These are phyloP conservation scores for Rattus rattus DNA, from an alignment of 2,113 vertebrate species.

Conservation along the genomic window DNA sequence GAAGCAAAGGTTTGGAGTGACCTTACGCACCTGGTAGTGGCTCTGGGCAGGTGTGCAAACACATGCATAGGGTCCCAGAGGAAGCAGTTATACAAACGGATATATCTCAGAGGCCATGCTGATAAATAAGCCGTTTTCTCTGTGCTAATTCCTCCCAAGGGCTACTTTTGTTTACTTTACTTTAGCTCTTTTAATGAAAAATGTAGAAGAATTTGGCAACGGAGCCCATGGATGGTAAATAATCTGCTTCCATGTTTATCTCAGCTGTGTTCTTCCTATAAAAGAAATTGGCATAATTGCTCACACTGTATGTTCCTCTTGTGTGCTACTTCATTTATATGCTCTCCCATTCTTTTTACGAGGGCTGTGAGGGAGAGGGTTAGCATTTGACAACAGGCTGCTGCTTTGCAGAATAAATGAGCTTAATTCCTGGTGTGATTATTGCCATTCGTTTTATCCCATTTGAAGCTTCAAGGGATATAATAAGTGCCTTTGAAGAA, in stretches of 20 bases:
- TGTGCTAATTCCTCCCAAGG: slow-evolving; percentile 47
- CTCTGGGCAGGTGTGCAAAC: too few species aligned
- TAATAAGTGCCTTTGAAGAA: slow-evolving; percentile 55
- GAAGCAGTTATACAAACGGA: background rate
- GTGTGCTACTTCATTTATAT: slow-evolving; percentile 73
- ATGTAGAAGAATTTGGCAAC: slow-evolving; percentile 67
- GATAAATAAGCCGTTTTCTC: slow-evolving; percentile 19
- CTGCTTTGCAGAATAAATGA: slow-evolving; percentile 76
- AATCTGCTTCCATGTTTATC: slow-evolving; percentile 68
- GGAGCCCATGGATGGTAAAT: slow-evolving; percentile 50
- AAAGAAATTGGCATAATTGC: slow-evolving; percentile 64
- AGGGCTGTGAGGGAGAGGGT: slow-evolving; percentile 52
- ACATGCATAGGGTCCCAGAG: background rate
- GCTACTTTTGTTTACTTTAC: slow-evolving; percentile 73
- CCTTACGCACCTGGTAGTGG: fast-evolving
- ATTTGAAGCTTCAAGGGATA: slow-evolving; percentile 67
- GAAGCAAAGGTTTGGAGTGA: background rate
- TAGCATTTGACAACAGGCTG: slow-evolving; percentile 72
- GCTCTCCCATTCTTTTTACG: slow-evolving; percentile 69
- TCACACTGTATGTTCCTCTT: slow-evolving; percentile 63
- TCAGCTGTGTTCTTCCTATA: slow-evolving; percentile 72
- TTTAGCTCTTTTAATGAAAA: slow-evolving; percentile 79
- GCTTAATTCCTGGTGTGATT: slow-evolving; percentile 72
- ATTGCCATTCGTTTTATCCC: slow-evolving; percentile 60
- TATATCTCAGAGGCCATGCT: background rate